Evolutionary conservation across 2,888 invertebrate species (phyloP).

Genomic region (Ectemnius cavifrons): DNA sequence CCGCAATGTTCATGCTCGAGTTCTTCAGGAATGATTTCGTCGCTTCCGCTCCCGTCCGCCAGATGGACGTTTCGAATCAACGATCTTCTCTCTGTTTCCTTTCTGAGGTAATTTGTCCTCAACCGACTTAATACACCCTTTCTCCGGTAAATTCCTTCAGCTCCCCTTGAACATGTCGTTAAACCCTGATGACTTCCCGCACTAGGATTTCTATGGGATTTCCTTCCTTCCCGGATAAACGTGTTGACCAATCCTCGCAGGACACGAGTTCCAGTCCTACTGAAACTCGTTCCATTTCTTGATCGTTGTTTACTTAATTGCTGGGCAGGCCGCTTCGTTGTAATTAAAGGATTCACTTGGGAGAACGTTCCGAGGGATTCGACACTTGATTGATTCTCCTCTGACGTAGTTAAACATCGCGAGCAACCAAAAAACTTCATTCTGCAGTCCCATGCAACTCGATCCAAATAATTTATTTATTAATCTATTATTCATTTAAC

Average conservation of each 20-base stretch:
- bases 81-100: conserved; percentile 17
- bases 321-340: conserved; percentile 64
- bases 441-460: background rate
- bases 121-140: conserved; percentile 4
- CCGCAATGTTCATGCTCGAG: conserved; percentile 63
- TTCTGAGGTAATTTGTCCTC: conserved; percentile 53
- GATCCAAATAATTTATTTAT: no score
- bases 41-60: conserved; percentile 33
- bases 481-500: no score
- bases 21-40: conserved; percentile 23
- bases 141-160: no score
- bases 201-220: no score
- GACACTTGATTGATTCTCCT: background rate
- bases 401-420: conserved; percentile 22
- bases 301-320: conserved; percentile 39
- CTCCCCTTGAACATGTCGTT: no score
- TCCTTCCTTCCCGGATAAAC: no score
- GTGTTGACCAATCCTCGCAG: conserved; percentile 54
- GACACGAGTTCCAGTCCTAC: conserved; percentile 45
- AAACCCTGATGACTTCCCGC: no score
- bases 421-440: conserved; percentile 49
- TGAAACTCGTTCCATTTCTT: conserved; percentile 30
- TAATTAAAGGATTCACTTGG: conserved; percentile 65
- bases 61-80: background rate
- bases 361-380: no score